phyloP scores from a whole-genome alignment of 2,113 vertebrate species.

The Corythaeola cristata region DNA sequence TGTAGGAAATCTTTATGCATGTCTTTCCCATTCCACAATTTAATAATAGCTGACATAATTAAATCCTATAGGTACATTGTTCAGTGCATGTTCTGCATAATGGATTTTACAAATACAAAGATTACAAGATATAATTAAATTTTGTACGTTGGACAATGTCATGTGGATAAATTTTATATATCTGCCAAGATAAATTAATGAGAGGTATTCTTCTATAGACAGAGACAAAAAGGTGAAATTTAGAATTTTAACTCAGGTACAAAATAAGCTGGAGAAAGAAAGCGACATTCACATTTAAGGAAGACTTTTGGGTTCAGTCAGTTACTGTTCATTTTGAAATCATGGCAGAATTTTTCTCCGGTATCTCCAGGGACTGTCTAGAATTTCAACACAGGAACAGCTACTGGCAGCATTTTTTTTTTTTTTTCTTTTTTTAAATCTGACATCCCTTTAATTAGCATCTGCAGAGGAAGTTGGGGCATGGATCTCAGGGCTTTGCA shows the following conservation, averaged over 20 bases:
- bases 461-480: neutral
- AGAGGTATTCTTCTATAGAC: neutral
- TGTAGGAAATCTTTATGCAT: neutral
- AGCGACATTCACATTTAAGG: neutral
- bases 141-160: neutral
- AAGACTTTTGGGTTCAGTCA: neutral
- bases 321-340: neutral
- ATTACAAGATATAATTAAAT: neutral
- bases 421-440: too few relatives aligned
- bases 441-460: constrained; percentile 6
- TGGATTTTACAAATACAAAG: neutral
- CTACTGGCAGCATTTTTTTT: neutral
- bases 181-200: neutral
- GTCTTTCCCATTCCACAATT: neutral
- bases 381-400: neutral
- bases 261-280: neutral
- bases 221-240: neutral
- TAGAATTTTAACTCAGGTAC: neutral
- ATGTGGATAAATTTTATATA: neutral
- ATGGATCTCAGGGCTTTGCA: neutral
- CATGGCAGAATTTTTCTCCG: neutral
- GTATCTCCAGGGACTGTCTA: neutral
- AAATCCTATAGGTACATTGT: neutral
- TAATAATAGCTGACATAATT: neutral
- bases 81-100: neutral